Evolutionary conservation across 2,113 vertebrate species (phyloP), one percentile per base, ranked within the genome.

Genomic region (Phrynosoma platyrhinos): DNA sequence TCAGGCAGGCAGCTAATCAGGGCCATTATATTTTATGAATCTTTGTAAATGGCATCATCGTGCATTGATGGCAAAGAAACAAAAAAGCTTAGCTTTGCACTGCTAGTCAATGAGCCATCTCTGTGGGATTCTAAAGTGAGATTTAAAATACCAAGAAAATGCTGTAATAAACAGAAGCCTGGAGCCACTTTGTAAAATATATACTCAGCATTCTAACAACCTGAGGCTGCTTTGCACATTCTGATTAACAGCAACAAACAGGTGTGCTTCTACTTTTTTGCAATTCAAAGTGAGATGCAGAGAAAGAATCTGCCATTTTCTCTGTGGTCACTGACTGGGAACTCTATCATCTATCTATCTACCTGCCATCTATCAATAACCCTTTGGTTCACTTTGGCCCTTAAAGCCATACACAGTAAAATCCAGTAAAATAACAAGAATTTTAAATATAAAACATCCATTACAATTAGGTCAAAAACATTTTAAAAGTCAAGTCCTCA

Each of bases 1-100:
- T 91, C 81, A 95, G 91, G 64, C 4, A 76, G 83, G 84, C 88
- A 84, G 88, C 90, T 94, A 91, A 93, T 94, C 92, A 94, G 66
- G 92, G 81, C 83, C 84, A 81, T 94, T 94, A 30, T 81, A 30
- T 90, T 94, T 95, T 94, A 85, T 25, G 81, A 90, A 86, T 55
- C 84, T 90, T 66, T 88, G 76, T 89, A 92, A 94, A 92, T 89
- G 88, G 66, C 74, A 89, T 91, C 84, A 79, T 82, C 71, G n/a
- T 87, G 5, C 69, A 80, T 12, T 90, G 68, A 71, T 75, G 68
- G n/a, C 88, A 94, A 89, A 66, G 52, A 84, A 90, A 89, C 30
- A 93, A 79, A 92, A 91, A 32, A 91, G 77, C 36, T 87, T 20
- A 91, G 36, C 79, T 82, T 6, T 93, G 86, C 88, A 90, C 2